Evolutionary conservation across 2,113 vertebrate genomes (phyloP).

Genomic region (Charina bottae): DNA sequence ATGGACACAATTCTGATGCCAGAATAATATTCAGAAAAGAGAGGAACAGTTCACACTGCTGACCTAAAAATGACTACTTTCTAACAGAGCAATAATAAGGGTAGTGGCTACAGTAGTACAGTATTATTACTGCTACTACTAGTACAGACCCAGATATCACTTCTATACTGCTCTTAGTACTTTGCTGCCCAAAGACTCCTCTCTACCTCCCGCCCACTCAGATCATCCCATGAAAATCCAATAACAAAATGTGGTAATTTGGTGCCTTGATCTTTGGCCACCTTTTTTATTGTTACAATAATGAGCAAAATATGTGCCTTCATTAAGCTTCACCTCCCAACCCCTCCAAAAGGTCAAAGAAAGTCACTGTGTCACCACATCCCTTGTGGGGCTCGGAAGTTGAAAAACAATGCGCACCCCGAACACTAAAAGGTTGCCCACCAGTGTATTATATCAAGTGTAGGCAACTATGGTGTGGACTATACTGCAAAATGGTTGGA

Average conservation of each 20-base stretch:
- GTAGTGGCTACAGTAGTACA: not conserved
- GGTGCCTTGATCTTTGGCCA: not conserved
- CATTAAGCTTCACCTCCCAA: not conserved
- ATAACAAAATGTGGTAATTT: not conserved
- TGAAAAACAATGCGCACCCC: not conserved
- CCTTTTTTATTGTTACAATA: not conserved
- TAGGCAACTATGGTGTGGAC: not conserved
- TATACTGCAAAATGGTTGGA: not conserved
- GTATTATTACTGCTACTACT: not conserved
- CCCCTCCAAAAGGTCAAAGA: not conserved
- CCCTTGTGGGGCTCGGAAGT: not conserved
- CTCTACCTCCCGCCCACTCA: not conserved
- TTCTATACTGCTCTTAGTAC: not conserved
- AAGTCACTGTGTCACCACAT: not conserved
- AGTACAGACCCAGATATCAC: not conserved
- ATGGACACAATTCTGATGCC: not conserved
- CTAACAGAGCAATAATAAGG: not conserved
- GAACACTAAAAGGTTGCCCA: not conserved
- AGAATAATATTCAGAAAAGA: not conserved
- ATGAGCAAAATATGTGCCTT: not conserved
- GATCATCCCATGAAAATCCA: not conserved
- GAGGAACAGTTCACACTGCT: not conserved
- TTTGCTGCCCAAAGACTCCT: too few species aligned
- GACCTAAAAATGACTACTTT: not conserved
- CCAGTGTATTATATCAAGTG: not conserved